Evolutionary conservation across 2,797 vertebrate species (phyloP), one percentile per base, ranked within the genome.

Genomic region (Sebastiscus albofasciatus): DNA sequence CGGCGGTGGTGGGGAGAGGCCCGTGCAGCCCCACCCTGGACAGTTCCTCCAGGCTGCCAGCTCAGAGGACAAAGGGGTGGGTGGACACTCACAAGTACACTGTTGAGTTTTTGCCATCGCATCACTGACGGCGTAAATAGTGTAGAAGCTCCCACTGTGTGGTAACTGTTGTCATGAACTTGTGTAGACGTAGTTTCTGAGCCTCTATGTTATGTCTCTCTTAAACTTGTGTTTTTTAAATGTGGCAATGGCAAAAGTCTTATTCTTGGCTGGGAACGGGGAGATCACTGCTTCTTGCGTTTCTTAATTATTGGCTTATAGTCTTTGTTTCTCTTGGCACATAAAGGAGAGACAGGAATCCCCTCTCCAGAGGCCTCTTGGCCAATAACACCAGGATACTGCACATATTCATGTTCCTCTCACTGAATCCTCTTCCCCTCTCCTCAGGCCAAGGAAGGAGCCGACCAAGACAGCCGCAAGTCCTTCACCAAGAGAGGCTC

Each of bases 381-480:
- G 79, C 81, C 86, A 79, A 26, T 52, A 56, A 52, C 29, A 59
- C 56, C 54, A 75, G 49, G 61, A 78, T 75, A 34, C 70, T 82
- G 67, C 84, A 79, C 91, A 70, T 87, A 80, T 90, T 84, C 72
- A 67, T 87, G 75, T 80, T 87, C 74, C 78, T 68, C 59, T 86
- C 74, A 81, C 8, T 84, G 73, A 90, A 83, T 84, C 79, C 29
- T 85, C 80, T 80, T 82, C 71, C 70, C 71, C 71, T 62, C 49
- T 87, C 73, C 71, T 81, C 88, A 94, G 93, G 90, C 85, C 66
- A 98, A 97, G 83, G 97, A 99, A 14, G 89, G 93, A 80, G 72
- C 75, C 1, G 97, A 98, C 24, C 96, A 95, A 69, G 97, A 99
- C 46, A 90, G 94, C 78, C 96, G 97, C 84, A 99, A 98, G 89